Evolutionary conservation across 2,797 vertebrate genomes (phyloP).

Genomic region (Eurystomus glaucurus): DNA sequence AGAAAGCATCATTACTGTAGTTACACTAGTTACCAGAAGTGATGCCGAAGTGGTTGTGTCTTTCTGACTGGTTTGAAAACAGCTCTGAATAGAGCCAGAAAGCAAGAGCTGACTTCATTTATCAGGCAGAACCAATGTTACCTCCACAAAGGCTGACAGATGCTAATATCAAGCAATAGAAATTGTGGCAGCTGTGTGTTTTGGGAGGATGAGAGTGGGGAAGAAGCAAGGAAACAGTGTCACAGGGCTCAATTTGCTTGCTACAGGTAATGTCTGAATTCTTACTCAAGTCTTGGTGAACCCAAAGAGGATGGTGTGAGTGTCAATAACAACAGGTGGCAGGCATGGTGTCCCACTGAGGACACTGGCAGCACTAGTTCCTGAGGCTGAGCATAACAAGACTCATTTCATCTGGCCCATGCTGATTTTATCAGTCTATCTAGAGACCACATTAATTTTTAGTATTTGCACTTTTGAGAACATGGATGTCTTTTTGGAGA

Average conservation of each 20-base stretch:
- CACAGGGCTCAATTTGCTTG: not conserved
- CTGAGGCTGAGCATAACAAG: not conserved
- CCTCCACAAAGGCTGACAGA: rapidly evolving
- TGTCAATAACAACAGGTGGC: not conserved
- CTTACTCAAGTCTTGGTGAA: not conserved
- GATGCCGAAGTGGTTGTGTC: not conserved
- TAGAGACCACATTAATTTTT: not conserved
- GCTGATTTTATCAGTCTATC: not conserved
- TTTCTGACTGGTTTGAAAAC: not conserved
- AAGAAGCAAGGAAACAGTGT: not conserved
- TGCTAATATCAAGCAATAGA: rapidly evolving
- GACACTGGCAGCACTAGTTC: not conserved
- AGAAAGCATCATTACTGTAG: not conserved
- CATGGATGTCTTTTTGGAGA: not conserved
- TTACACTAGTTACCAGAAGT: not conserved
- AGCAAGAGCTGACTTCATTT: not conserved
- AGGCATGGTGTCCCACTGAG: not conserved
- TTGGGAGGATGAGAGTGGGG: not conserved
- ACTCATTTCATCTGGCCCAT: not conserved
- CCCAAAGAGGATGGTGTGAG: not conserved
- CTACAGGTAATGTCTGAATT: not conserved
- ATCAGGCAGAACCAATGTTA: not conserved
- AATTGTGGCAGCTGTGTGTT: rapidly evolving
- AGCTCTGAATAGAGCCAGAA: not conserved
- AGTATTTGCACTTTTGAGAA: conserved; percentile 5